These are phyloP conservation scores for Cataglyphis livida DNA, from an alignment of 2,888 invertebrate species.

Conservation along the genomic window DNA sequence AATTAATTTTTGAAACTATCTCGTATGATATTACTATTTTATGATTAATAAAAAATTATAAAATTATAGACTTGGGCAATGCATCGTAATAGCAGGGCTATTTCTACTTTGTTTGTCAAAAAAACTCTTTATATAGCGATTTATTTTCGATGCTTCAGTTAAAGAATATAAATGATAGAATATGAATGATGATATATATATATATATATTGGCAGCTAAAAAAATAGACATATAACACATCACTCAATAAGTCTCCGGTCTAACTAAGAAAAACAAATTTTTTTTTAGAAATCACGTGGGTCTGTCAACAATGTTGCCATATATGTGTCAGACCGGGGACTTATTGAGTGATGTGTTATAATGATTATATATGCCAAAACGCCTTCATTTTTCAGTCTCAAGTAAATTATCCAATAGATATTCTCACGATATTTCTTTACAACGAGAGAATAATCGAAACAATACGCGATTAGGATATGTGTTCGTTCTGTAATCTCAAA, in stretches of 20 bases:
- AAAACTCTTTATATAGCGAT: neutral
- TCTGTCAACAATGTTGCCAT: no score
- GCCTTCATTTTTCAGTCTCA: neutral
- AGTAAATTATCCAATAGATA: neutral
- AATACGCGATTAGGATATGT: conserved; percentile 5
- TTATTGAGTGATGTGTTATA: neutral
- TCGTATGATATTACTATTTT: no score
- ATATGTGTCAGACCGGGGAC: no score
- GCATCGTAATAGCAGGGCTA: neutral
- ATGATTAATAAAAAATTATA: no score
- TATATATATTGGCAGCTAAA: neutral
- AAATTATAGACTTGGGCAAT: neutral
- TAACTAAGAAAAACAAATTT: no score
- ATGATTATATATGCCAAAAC: neutral
- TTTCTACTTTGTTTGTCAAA: neutral
- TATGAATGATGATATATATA: neutral
- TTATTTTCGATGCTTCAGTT: neutral
- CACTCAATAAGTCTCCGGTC: no score
- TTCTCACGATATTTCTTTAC: neutral
- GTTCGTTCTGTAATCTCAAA: neutral
- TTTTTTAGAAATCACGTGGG: no score
- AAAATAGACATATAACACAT: neutral
- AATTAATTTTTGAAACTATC: no score
- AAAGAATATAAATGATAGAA: neutral
- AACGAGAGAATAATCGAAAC: neutral